Percentiles rank a stretch among this genome's conserved stretches.
These are phyloP conservation scores for Drosophila atripex DNA, from an alignment of 2,888 invertebrate species.

Conservation along the genomic window DNA sequence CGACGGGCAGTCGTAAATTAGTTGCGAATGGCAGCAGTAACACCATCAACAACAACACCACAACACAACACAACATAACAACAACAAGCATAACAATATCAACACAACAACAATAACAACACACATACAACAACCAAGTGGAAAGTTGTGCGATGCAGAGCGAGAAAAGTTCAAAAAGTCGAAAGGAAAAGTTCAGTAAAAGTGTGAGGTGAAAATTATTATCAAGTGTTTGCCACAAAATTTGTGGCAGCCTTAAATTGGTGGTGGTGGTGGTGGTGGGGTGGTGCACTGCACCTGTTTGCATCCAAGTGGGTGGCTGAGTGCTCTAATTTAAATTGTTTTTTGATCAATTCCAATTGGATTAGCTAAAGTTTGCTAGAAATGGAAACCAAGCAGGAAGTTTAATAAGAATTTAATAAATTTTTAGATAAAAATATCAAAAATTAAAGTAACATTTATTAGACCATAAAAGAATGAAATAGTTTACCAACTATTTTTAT, in stretches of 20 bases:
- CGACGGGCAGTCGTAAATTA: slow-evolving; percentile 67
- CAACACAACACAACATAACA: slow-evolving; percentile 18
- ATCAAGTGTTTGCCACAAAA: slow-evolving; percentile 34
- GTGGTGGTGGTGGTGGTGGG: background rate
- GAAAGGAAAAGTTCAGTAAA: slow-evolving; percentile 36
- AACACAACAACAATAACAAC: background rate
- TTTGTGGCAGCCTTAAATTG: slow-evolving; percentile 31
- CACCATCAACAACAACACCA: slow-evolving; percentile 21
- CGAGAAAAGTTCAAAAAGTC: slow-evolving; percentile 49
- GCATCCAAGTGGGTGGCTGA: background rate
- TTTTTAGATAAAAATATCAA: no score
- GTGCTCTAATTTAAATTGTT: slow-evolving; percentile 1
- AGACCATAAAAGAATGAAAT: no score
- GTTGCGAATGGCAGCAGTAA: slow-evolving; percentile 52
- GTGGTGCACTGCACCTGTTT: slow-evolving; percentile 21
- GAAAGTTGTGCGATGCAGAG: slow-evolving; percentile 28
- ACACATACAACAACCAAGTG: background rate
- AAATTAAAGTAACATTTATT: no score
- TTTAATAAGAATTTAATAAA: no score
- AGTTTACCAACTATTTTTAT: no score
- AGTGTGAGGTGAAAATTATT: slow-evolving; percentile 31
- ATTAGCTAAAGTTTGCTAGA: background rate
- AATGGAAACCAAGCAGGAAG: no score
- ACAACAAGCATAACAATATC: slow-evolving; percentile 9
- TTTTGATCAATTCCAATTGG: background rate